Evolutionary conservation across 1,140 invertebrate genomes (phyloP).

Genomic region (Argopecten irradians): DNA sequence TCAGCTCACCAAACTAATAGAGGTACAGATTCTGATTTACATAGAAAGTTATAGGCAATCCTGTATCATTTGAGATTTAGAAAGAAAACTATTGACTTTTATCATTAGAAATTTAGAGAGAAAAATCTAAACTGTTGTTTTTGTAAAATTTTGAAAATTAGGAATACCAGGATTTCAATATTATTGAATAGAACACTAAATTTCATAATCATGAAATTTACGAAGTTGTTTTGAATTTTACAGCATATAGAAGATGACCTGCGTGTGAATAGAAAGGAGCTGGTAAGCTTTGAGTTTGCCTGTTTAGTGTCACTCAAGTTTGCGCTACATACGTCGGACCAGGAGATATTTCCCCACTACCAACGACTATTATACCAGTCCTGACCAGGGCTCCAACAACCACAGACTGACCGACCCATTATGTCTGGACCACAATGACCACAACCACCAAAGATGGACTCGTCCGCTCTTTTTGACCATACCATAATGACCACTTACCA

Average conservation of each 20-base stretch:
- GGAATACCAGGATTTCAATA: no score
- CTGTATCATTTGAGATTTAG: no score
- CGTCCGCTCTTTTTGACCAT: no score
- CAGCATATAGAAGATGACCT: conserved; percentile 94
- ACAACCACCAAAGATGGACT: neutral
- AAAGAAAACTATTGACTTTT: no score
- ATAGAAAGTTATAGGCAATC: no score
- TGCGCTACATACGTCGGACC: conserved; percentile 92
- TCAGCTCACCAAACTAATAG: conserved; percentile 88
- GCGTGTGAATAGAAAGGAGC: conserved; percentile 92
- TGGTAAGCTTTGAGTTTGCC: conserved; percentile 94
- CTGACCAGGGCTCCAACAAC: conserved; percentile 50
- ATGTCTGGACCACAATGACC: neutral
- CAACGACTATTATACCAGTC: conserved; percentile 84
- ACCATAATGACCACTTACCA: no score
- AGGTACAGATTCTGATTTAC: conserved; percentile 80
- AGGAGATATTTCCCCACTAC: conserved; percentile 95
- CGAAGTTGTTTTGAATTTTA: conserved; percentile 59
- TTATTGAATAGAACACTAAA: no score
- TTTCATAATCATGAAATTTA: no score
- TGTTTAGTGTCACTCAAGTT: conserved; percentile 96
- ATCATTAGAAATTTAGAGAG: no score
- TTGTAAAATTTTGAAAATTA: no score
- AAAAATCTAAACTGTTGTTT: no score
- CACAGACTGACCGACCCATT: conserved; percentile 66